Percentiles rank a stretch among this genome's conserved stretches.
phyloP scores from a whole-genome alignment of 2,797 vertebrate genomes.

The Mycteria americana region DNA sequence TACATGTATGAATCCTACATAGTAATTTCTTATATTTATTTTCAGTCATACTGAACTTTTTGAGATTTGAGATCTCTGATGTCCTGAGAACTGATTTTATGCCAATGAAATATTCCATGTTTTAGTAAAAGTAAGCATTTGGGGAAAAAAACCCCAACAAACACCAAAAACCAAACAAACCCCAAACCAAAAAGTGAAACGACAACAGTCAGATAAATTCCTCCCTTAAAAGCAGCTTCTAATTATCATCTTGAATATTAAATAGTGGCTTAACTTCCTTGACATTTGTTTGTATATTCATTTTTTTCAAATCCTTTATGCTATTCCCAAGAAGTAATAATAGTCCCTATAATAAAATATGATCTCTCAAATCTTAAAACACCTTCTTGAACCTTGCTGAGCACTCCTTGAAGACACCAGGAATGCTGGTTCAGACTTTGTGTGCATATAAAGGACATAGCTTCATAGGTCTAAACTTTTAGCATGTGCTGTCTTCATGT shows the following conservation, averaged over 20 bases:
- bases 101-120: not conserved
- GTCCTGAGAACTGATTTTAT: not conserved
- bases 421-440: not conserved
- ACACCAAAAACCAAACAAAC: not conserved
- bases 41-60: not conserved
- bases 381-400: not conserved
- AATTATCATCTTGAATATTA: not conserved
- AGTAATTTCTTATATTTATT: not conserved
- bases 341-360: not conserved
- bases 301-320: not conserved
- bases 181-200: not conserved
- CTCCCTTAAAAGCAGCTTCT: not conserved
- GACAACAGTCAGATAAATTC: not conserved
- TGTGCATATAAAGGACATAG: not conserved
- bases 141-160: not conserved
- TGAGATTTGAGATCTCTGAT: not conserved
- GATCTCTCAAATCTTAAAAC: not conserved
- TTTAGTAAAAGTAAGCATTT: not conserved
- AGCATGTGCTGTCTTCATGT: not conserved
- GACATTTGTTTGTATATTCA: too few species aligned
- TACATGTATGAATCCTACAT: not conserved
- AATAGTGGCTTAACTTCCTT: not conserved
- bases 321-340: not conserved
- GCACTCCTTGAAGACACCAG: not conserved
- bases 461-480: not conserved